These are phyloP conservation scores for Helicoverpa zea DNA, from an alignment of 1,140 invertebrate species.

Conservation along the genomic window DNA sequence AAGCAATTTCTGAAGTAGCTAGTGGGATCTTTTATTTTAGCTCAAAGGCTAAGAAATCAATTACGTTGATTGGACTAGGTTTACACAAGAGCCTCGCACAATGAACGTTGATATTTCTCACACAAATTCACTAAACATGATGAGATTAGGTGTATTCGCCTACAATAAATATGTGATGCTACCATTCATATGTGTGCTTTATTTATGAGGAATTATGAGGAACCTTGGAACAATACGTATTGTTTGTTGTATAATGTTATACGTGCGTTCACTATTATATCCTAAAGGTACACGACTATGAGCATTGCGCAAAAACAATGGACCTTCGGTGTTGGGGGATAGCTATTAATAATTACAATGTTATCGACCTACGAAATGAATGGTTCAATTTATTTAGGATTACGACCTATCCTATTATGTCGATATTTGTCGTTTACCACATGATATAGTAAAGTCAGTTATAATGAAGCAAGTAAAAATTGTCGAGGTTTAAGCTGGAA, in stretches of 20 bases:
- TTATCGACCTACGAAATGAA: conserved; percentile 13
- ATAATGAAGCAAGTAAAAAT: neutral
- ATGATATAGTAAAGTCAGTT: neutral
- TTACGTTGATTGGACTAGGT: neutral
- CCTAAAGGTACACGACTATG: conserved; percentile 2
- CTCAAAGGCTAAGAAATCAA: neutral
- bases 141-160: neutral
- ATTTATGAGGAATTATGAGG: conserved; percentile 14
- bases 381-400: conserved; percentile 3
- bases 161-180: conserved; percentile 1
- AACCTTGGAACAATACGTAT: neutral
- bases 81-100: neutral
- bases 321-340: conserved; percentile 11
- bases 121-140: neutral
- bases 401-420: neutral
- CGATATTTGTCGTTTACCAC: neutral
- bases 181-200: neutral
- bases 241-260: conserved; percentile 1
- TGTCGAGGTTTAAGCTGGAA: neutral
- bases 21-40: neutral
- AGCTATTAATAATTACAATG: conserved; percentile 47
- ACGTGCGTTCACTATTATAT: neutral
- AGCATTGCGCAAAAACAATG: conserved; percentile 30
- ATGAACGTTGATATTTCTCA: neutral
- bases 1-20: conserved; percentile 6